A percentile compares a stretch with the other conserved stretches of the same genome.
phyloP scores from a whole-genome alignment of 2,888 invertebrate genomes.

The Drosophila mimica region DNA sequence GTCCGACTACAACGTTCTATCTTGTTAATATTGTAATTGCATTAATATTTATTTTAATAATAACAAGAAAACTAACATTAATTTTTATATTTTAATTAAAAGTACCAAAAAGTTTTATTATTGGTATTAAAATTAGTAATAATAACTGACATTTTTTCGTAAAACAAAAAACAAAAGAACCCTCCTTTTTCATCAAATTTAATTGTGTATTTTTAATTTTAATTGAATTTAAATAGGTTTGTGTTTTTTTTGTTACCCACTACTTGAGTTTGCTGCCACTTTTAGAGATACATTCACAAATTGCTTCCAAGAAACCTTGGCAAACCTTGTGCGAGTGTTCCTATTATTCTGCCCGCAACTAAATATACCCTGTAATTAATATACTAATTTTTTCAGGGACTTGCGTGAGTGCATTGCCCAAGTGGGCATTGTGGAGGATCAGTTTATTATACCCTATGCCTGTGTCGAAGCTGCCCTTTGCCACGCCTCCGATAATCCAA shows the following conservation, averaged over 20 bases:
- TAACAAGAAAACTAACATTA: background rate
- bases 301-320: too few species aligned
- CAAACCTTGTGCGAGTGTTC: background rate
- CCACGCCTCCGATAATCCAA: conserved; percentile 89
- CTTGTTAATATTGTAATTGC: too few species aligned
- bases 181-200: background rate
- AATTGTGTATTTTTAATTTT: too few species aligned
- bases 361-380: background rate
- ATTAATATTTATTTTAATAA: too few species aligned
- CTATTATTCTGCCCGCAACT: background rate
- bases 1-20: too few species aligned
- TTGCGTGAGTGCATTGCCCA: conserved; percentile 85
- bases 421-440: conserved; percentile 91
- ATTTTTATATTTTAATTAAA: background rate
- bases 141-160: background rate
- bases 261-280: too few species aligned
- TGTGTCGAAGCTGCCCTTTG: conserved; percentile 94
- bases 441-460: conserved; percentile 93
- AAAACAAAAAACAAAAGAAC: background rate
- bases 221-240: too few species aligned
- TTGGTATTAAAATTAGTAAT: background rate
- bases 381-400: conserved; percentile 46
- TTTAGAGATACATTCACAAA: too few species aligned
- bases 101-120: too few species aligned
- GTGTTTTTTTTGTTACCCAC: too few species aligned